phyloP scores from a whole-genome alignment of 2,888 invertebrate species.

The Lepidochrysops patricia region DNA sequence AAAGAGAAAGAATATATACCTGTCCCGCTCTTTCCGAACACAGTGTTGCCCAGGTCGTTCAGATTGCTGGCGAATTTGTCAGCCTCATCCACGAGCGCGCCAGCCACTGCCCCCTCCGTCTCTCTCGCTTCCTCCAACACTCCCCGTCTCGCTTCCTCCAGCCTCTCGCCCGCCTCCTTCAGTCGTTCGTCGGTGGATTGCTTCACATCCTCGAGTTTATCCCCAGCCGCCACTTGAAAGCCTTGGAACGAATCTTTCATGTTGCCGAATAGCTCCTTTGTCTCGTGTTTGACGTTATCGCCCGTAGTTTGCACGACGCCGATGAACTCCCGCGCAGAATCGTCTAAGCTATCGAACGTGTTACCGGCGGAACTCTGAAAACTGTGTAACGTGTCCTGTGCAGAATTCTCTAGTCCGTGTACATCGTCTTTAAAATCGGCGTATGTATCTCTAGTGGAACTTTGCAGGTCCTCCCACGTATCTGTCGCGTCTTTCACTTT shows the following conservation, averaged over 20 bases:
- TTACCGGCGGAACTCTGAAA: slow-evolving; percentile 68
- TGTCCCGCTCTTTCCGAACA: slow-evolving; percentile 66
- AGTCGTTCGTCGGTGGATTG: slow-evolving; percentile 40
- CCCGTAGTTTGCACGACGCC: slow-evolving; percentile 39
- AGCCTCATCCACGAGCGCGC: slow-evolving; percentile 45
- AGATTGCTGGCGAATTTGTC: slow-evolving; percentile 61
- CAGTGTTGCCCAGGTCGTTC: slow-evolving; percentile 62
- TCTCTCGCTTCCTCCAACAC: slow-evolving; percentile 33
- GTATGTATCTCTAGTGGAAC: slow-evolving; percentile 59
- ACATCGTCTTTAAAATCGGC: slow-evolving; percentile 57
- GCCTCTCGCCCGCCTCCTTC: slow-evolving; percentile 40
- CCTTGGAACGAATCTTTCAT: slow-evolving; percentile 56
- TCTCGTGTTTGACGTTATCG: slow-evolving; percentile 38
- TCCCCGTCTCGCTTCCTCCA: slow-evolving; percentile 38
- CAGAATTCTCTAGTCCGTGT: slow-evolving; percentile 53
- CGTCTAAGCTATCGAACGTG: slow-evolving; percentile 64
- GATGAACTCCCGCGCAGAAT: slow-evolving; percentile 49
- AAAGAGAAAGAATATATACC: slow-evolving; percentile 33
- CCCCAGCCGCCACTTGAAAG: slow-evolving; percentile 62
- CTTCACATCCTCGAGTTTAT: slow-evolving; percentile 57
- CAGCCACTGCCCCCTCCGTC: slow-evolving; percentile 37
- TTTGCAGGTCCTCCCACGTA: slow-evolving; percentile 60
- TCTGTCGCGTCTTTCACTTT: slow-evolving; percentile 52
- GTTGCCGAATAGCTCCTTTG: slow-evolving; percentile 54
- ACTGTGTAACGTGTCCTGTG: slow-evolving; percentile 62